A percentile compares a stretch with the other conserved stretches of the same genome.
phyloP scores from a whole-genome alignment of 2,797 vertebrate species.

The Catamblyrhynchus diadema region DNA sequence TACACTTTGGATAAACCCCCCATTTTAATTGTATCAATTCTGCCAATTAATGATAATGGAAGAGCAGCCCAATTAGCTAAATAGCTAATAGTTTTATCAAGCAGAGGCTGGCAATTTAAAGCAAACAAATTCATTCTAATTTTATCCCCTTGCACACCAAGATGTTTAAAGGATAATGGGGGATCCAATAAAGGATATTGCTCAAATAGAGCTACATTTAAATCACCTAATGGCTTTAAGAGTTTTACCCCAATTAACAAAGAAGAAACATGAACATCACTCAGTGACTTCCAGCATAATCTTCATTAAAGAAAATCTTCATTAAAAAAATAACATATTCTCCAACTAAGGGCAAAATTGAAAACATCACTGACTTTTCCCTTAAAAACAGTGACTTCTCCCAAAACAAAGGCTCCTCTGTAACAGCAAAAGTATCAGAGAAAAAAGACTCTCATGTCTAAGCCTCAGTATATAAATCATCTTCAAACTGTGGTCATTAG shows the following conservation, averaged over 20 bases:
- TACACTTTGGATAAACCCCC: slow-evolving; percentile 77
- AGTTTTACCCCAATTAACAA: slow-evolving; percentile 81
- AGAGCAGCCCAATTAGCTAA: slow-evolving; percentile 83
- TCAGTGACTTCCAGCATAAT: slow-evolving; percentile 70
- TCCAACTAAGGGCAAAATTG: slow-evolving; percentile 13
- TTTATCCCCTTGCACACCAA: slow-evolving; percentile 81
- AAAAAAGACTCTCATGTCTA: slow-evolving; percentile 20
- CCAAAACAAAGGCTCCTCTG: slow-evolving; percentile 19
- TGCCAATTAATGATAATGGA: slow-evolving; percentile 86
- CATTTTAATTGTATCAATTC: slow-evolving; percentile 83
- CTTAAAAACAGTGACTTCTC: neutral
- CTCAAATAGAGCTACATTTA: slow-evolving; percentile 80
- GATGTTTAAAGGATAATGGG: slow-evolving; percentile 84
- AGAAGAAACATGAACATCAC: slow-evolving; percentile 75
- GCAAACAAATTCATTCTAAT: slow-evolving; percentile 85
- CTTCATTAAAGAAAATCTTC: slow-evolving; percentile 64
- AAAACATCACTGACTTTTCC: slow-evolving; percentile 13
- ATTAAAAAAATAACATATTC: slow-evolving; percentile 42
- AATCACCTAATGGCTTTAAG: slow-evolving; percentile 77
- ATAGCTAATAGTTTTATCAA: slow-evolving; percentile 84
- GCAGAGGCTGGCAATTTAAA: slow-evolving; percentile 83
- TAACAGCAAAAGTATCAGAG: slow-evolving; percentile 9
- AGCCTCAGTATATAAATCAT: slow-evolving; percentile 68
- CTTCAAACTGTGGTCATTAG: slow-evolving; percentile 62
- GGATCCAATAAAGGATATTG: slow-evolving; percentile 80